Conservation (phyloP, 1,140 invertebrate species). For the Acromyrmex charruanus region DNA sequence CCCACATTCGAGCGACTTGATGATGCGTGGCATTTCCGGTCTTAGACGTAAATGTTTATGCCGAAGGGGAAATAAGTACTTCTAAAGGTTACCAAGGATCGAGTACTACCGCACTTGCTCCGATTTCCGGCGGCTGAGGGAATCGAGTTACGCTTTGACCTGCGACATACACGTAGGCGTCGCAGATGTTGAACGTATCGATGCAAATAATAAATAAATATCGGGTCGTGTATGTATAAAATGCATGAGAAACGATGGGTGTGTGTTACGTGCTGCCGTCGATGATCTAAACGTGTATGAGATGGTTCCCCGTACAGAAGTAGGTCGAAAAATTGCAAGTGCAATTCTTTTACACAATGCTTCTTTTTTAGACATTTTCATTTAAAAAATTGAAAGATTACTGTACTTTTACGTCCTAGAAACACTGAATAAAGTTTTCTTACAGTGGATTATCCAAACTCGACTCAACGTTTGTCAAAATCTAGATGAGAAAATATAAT, state of each 20-base stretch:
- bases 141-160: slow-evolving; percentile 35
- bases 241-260: slow-evolving; percentile 3
- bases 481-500: neutral
- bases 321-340: neutral
- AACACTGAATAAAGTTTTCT: neutral
- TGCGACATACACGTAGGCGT: slow-evolving; percentile 26
- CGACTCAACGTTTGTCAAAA: neutral
- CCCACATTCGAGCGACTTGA: neutral
- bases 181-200: slow-evolving; percentile 28
- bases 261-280: neutral
- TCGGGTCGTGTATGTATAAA: slow-evolving; percentile 2
- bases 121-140: slow-evolving; percentile 28
- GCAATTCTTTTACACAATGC: neutral
- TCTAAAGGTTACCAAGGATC: slow-evolving; percentile 27
- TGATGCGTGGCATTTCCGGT: neutral
- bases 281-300: neutral
- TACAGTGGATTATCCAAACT: neutral
- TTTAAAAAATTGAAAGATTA: neutral
- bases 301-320: slow-evolving; percentile 1
- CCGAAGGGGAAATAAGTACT: neutral
- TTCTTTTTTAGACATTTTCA: neutral
- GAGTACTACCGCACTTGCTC: slow-evolving; percentile 10
- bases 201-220: slow-evolving; percentile 58
- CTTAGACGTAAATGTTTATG: neutral
- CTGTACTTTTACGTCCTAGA: neutral